A percentile compares a stretch with the other conserved stretches of the same genome.
These are phyloP conservation scores for Psettodes erumei DNA, from an alignment of 2,113 vertebrate species.

Conservation along the genomic window DNA sequence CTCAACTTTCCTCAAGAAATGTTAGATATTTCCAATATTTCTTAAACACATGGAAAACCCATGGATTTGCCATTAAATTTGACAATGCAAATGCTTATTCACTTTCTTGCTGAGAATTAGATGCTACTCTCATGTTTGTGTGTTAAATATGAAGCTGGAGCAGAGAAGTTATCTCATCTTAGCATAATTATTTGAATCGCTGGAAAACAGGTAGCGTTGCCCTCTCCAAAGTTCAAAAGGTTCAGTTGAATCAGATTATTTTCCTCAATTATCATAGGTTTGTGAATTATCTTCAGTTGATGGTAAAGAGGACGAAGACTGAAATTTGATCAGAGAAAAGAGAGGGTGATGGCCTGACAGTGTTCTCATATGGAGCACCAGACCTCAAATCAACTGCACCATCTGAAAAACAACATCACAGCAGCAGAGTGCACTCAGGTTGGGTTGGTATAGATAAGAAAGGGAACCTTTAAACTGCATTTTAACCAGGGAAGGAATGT, in stretches of 20 bases:
- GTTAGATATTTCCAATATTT: not conserved
- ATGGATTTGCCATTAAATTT: too few species aligned
- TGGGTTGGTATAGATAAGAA: conserved; percentile 55
- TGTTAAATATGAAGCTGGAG: not conserved
- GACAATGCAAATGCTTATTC: not conserved
- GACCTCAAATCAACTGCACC: not conserved
- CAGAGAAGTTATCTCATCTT: too few species aligned
- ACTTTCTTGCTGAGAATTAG: not conserved
- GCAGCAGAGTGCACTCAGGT: conserved; percentile 44
- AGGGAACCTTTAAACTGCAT: conserved; percentile 53
- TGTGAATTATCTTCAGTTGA: not conserved
- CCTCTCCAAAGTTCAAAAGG: too few species aligned
- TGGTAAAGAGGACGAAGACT: not conserved
- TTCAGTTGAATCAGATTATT: not conserved
- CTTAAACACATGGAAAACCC: too few species aligned
- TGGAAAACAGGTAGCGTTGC: too few species aligned
- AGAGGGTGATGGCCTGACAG: not conserved
- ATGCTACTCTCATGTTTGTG: not conserved
- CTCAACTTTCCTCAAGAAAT: not conserved
- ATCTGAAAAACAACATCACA: conserved; percentile 28
- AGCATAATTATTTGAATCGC: too few species aligned
- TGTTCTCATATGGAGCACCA: not conserved
- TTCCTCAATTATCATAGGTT: not conserved
- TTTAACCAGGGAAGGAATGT: conserved; percentile 58
- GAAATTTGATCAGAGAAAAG: too few species aligned